Evolutionary conservation across 2,888 invertebrate genomes (phyloP), one percentile per base, ranked within the genome.

Genomic region (Tipula helvola): DNA sequence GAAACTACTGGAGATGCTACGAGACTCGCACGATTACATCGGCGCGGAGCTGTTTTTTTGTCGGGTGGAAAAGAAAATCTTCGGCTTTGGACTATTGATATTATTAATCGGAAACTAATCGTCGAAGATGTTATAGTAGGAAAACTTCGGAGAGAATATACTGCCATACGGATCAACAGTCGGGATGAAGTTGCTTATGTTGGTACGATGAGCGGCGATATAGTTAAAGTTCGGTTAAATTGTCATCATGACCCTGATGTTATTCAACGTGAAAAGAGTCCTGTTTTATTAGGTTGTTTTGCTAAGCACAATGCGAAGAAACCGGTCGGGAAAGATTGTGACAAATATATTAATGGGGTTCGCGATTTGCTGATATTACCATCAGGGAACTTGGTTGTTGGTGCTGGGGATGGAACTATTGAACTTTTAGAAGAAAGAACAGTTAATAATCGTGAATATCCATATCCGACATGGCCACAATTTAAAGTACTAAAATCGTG

Each of bases 391-490:
- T 89, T 96, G 36, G 91, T 97, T 2, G 94, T 98, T 87, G 98
- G 98, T 0, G 94, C 96, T 3, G 98, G 98, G 0, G 95, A 97
- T 91, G 98, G 98, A 0, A 94, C 94, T 0, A 91, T 98, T 0
- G 96, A 97, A 88, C 88, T 96, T 36, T 93, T 96, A 1, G 94
- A 94, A 88, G 93, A 94, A 89, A 93, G 94, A 88, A 93, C 93
- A 5, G 90, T 90, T 87, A 89, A 90, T 4, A 91, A 91, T 83
- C 90, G 91, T 28, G 90, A 90, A 7, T 92, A 92, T 88, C 91
- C 90, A 1, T 90, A 88, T 42, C 94, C 94, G 0, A 94, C 93
- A 85, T 92, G 92, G 90, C 94, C 94, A 0, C 91, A 92, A 88
- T 93, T 93, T 85, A 93, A 92, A 89, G 93, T 92, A 86, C 93